Conservation (phyloP, 2,113 vertebrate genomes). For the Climacteris rufus region DNA sequence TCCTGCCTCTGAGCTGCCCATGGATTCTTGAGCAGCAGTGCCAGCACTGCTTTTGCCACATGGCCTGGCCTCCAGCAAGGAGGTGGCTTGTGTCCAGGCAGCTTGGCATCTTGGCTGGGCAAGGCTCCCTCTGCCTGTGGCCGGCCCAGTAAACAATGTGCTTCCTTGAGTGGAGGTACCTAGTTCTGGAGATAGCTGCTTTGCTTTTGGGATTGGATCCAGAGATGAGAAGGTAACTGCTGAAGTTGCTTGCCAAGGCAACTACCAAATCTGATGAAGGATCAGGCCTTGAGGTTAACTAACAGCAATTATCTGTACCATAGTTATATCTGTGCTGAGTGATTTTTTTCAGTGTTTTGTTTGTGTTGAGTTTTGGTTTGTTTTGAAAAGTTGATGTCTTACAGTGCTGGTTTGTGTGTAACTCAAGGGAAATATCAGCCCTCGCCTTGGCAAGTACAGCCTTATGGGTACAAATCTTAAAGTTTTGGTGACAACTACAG, state of each 20-base stretch:
- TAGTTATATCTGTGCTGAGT: not conserved
- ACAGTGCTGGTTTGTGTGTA: not conserved
- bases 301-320: not conserved
- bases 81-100: not conserved
- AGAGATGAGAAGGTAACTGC: not conserved
- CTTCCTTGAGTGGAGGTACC: not conserved
- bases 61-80: not conserved
- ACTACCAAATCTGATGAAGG: conserved; percentile 24
- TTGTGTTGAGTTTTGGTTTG: not conserved
- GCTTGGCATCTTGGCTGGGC: not conserved
- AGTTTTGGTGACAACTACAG: not conserved
- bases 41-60: not conserved
- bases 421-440: not conserved
- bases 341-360: not conserved
- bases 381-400: not conserved
- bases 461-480: not conserved
- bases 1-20: not conserved
- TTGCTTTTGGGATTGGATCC: not conserved
- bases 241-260: conserved; percentile 14
- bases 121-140: not conserved
- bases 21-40: not conserved
- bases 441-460: not conserved
- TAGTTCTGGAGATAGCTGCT: not conserved
- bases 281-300: conserved; percentile 45
- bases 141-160: not conserved